Evolutionary conservation across 2,888 invertebrate species (phyloP).

Genomic region (Agrotis clavis): DNA sequence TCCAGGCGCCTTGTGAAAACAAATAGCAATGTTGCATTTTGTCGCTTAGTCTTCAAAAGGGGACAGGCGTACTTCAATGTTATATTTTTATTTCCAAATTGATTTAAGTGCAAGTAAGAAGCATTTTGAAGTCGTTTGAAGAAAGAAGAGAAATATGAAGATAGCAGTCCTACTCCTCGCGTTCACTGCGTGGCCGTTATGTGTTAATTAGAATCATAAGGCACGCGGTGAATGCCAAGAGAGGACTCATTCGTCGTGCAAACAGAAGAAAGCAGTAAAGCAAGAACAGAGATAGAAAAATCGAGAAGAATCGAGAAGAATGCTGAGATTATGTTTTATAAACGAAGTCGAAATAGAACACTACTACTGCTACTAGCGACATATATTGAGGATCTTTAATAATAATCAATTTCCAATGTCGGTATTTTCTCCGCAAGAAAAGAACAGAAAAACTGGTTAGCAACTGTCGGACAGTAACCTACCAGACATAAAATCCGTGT

Average conservation of each 20-base stretch:
- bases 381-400: too few relatives aligned
- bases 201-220: conserved; percentile 96
- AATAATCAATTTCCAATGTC: too few relatives aligned
- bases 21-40: neutral
- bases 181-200: conserved; percentile 99
- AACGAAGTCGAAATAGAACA: too few relatives aligned
- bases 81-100: neutral
- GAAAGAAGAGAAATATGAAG: conserved; percentile 57
- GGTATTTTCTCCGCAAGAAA: too few relatives aligned
- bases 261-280: conserved; percentile 32
- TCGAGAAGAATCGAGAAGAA: conserved; percentile 4
- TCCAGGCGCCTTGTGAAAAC: neutral
- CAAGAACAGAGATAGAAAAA: conserved; percentile 1
- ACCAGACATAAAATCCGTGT: too few relatives aligned
- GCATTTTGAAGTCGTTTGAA: conserved; percentile 29
- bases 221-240: conserved; percentile 99
- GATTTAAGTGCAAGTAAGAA: conserved; percentile 18
- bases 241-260: conserved; percentile 92
- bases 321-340: neutral
- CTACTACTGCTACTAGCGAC: too few relatives aligned
- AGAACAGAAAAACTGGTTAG: too few relatives aligned
- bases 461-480: too few relatives aligned
- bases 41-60: neutral
- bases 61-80: conserved; percentile 6
- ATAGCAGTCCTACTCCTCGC: conserved; percentile 95